phyloP scores from a whole-genome alignment of 2,113 vertebrate species.

The Sylvietta virens region DNA sequence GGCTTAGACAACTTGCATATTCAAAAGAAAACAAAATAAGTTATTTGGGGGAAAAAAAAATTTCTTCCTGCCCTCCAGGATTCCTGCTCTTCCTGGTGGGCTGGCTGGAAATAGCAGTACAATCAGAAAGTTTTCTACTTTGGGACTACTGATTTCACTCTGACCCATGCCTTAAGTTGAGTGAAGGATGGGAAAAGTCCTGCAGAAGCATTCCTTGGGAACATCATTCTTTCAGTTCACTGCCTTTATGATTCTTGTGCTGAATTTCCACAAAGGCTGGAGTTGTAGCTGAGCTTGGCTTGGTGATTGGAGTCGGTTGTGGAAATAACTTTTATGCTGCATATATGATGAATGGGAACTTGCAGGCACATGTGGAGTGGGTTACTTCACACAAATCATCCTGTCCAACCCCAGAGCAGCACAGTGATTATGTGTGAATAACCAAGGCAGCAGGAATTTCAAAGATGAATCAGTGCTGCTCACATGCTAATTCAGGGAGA shows the following conservation, averaged over 20 bases:
- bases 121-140: neutral
- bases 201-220: conserved; percentile 18
- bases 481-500: neutral
- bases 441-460: neutral
- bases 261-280: conserved; percentile 10
- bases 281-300: neutral
- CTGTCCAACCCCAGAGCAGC: neutral
- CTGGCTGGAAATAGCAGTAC: neutral
- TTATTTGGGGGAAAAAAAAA: neutral
- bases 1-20: neutral
- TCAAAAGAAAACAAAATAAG: conserved; percentile 12
- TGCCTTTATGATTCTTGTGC: neutral
- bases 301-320: neutral
- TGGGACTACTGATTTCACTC: neutral
- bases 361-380: neutral
- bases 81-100: conserved; percentile 15
- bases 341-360: neutral
- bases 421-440: neutral
- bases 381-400: neutral
- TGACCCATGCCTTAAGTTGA: neutral
- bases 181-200: conserved; percentile 7
- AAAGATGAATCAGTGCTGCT: neutral
- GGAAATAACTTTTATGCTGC: neutral
- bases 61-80: neutral
- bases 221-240: neutral